A percentile compares a stretch with the other conserved stretches of the same genome.
phyloP scores from a whole-genome alignment of 2,113 vertebrate species.

The Anolis sagrei region DNA sequence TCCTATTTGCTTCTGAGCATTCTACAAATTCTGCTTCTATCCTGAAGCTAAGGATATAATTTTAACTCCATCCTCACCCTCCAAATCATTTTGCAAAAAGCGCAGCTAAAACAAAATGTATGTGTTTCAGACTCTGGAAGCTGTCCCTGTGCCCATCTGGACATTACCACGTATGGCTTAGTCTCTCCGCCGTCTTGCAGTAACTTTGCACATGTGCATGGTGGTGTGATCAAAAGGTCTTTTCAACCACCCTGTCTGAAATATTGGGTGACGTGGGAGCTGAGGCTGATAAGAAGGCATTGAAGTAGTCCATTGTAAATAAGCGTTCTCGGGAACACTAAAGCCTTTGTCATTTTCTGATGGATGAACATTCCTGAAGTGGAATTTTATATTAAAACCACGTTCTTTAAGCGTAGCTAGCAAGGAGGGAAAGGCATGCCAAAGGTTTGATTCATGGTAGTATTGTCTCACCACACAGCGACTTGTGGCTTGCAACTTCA shows the following conservation, averaged over 20 bases:
- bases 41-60: background rate
- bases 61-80: background rate
- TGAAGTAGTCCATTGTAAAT: background rate
- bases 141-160: background rate
- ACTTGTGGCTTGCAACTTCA: background rate
- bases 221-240: conserved; percentile 45
- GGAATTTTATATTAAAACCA: conserved; percentile 29
- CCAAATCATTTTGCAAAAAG: background rate
- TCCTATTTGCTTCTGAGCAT: background rate
- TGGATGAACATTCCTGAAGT: conserved; percentile 18
- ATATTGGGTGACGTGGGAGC: conserved; percentile 17
- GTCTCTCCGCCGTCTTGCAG: background rate
- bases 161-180: conserved; percentile 7
- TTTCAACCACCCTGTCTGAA: conserved; percentile 14
- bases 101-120: background rate
- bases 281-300: conserved; percentile 22
- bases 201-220: conserved; percentile 7
- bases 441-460: background rate
- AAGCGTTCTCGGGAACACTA: conserved; percentile 49
- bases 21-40: background rate
- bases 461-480: background rate
- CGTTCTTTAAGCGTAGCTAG: conserved; percentile 25
- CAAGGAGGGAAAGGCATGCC: background rate
- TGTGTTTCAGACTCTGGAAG: background rate
- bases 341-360: conserved; percentile 34